These are phyloP conservation scores for Okamejei kenojei DNA, from an alignment of 2,797 vertebrate species.

Conservation along the genomic window DNA sequence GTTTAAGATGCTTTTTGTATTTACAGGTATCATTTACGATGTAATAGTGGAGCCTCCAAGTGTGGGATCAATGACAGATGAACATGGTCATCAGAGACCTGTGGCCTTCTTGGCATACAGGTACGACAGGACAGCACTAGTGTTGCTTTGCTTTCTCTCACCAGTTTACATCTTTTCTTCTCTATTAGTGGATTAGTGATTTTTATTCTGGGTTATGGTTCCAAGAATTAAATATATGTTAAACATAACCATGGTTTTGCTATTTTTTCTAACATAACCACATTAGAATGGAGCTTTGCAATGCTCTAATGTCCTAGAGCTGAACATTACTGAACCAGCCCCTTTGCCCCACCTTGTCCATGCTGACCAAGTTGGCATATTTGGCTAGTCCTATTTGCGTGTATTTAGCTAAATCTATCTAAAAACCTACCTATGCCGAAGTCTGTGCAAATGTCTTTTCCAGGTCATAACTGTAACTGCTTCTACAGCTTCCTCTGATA, in stretches of 20 bases:
- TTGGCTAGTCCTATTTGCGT: too few relatives aligned
- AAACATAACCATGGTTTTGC: neutral
- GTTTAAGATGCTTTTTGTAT: neutral
- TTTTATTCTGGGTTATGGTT: neutral
- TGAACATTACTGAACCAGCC: too few relatives aligned
- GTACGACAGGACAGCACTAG: slow-evolving; percentile 51
- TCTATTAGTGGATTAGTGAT: neutral
- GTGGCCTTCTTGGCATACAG: slow-evolving; percentile 96
- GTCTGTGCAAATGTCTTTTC: too few relatives aligned
- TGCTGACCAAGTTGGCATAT: too few relatives aligned
- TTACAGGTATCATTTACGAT: slow-evolving; percentile 91
- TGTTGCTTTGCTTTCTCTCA: neutral
- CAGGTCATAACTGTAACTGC: too few relatives aligned
- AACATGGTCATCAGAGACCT: slow-evolving; percentile 92
- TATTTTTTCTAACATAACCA: neutral
- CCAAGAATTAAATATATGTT: neutral
- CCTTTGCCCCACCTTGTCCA: too few relatives aligned
- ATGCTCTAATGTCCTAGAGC: too few relatives aligned
- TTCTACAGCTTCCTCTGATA: too few relatives aligned
- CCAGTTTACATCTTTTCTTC: neutral
- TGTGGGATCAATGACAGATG: slow-evolving; percentile 96
- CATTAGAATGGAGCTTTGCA: neutral
- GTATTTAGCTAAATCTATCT: too few relatives aligned
- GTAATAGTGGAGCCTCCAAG: slow-evolving; percentile 97
- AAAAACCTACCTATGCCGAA: too few relatives aligned